Percentiles rank a stretch among this genome's conserved stretches.
phyloP scores from a whole-genome alignment of 2,888 invertebrate genomes.

The Dascillus cervinus region DNA sequence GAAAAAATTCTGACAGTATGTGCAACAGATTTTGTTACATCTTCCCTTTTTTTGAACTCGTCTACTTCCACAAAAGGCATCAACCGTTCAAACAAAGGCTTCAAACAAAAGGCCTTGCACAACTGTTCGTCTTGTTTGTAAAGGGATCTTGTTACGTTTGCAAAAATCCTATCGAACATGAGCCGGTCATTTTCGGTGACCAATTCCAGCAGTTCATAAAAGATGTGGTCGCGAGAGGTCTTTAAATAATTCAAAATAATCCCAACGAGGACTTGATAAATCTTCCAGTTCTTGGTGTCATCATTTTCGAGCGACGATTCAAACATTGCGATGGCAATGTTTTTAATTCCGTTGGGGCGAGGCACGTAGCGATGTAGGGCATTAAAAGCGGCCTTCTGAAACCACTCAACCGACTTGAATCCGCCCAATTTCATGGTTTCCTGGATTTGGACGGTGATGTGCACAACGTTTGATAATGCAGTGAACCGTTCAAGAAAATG shows the following conservation, averaged over 20 bases:
- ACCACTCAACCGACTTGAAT: slow-evolving; percentile 53
- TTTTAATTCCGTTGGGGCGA: slow-evolving; percentile 55
- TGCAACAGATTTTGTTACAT: slow-evolving; percentile 24
- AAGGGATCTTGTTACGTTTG: slow-evolving; percentile 49
- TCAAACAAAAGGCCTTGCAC: slow-evolving; percentile 41
- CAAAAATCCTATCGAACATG: slow-evolving; percentile 39
- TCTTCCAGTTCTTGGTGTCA: slow-evolving; percentile 56
- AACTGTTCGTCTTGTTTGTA: slow-evolving; percentile 44
- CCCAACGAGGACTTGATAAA: slow-evolving; percentile 58
- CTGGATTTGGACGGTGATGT: slow-evolving; percentile 55
- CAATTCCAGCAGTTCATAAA: slow-evolving; percentile 43
- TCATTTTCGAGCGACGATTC: slow-evolving; percentile 33
- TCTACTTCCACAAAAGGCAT: slow-evolving; percentile 23
- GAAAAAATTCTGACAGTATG: slow-evolving; percentile 27
- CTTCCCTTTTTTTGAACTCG: slow-evolving; percentile 30
- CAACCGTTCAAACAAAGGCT: slow-evolving; percentile 26
- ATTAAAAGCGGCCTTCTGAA: slow-evolving; percentile 52
- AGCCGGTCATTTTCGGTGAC: slow-evolving; percentile 42
- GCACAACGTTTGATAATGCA: slow-evolving; percentile 49
- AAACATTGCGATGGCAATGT: slow-evolving; percentile 57
- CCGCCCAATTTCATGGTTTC: slow-evolving; percentile 58
- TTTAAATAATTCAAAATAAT: slow-evolving; percentile 54
- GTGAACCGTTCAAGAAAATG: slow-evolving; percentile 47
- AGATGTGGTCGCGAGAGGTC: slow-evolving; percentile 47
- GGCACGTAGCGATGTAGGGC: slow-evolving; percentile 54